These are phyloP conservation scores for Pogonomyrmex californicus DNA, from an alignment of 1,140 invertebrate species.

Conservation along the genomic window DNA sequence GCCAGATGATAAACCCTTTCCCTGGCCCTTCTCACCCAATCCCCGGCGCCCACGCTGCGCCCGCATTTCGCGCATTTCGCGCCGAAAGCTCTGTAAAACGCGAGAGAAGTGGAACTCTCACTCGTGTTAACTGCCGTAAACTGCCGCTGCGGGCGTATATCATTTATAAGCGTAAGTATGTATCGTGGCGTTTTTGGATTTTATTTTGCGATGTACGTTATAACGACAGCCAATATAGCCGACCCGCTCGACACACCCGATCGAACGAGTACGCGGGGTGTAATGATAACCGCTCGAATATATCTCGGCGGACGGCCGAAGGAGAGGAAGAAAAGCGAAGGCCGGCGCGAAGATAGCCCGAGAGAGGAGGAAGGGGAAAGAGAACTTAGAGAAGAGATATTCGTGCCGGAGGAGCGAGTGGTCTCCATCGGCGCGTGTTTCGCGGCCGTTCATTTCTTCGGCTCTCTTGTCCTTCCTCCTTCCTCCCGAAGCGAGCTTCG, in stretches of 20 bases:
- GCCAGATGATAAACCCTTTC: slow-evolving; percentile 99
- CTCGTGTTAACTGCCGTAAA: background rate
- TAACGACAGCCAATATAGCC: slow-evolving; percentile 62
- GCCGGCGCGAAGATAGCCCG: slow-evolving; percentile 4
- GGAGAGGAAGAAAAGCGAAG: background rate
- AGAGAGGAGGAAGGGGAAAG: slow-evolving; percentile 14
- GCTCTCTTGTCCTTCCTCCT: background rate
- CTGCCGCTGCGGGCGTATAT: background rate
- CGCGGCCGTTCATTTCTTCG: slow-evolving; percentile 58
- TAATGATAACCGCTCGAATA: slow-evolving; percentile 62
- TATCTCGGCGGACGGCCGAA: slow-evolving; percentile 6
- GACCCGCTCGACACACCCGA: slow-evolving; percentile 46
- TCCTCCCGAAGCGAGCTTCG: background rate
- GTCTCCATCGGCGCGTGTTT: slow-evolving; percentile 67
- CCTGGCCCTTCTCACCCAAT: slow-evolving; percentile 98
- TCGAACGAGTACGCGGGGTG: slow-evolving; percentile 57
- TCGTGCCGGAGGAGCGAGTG: slow-evolving; percentile 62
- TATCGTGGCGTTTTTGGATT: slow-evolving; percentile 1
- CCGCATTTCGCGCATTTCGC: slow-evolving; percentile 98
- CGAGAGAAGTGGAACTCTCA: slow-evolving; percentile 14
- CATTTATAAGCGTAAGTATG: background rate
- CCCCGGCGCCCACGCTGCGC: slow-evolving; percentile 95
- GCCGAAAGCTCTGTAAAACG: slow-evolving; percentile 94
- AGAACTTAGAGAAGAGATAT: slow-evolving; percentile 63
- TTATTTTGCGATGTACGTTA: slow-evolving; percentile 50